Percentiles rank a stretch among this genome's conserved stretches.
Evolutionary conservation across 2,113 vertebrate genomes (phyloP).

Genomic region (Chionis minor): DNA sequence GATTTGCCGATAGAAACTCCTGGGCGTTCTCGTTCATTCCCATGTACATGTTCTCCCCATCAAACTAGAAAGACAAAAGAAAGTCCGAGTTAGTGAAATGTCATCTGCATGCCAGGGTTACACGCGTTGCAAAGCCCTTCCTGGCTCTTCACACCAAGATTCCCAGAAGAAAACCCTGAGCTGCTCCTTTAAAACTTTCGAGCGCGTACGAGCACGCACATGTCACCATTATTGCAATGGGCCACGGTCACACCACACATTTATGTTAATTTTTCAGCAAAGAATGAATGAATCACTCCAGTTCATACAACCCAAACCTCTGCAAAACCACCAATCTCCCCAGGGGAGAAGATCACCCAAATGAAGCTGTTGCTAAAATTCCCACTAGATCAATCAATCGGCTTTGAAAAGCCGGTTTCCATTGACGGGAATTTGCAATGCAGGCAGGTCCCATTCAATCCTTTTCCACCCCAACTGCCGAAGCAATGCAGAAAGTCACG

Average conservation of each 20-base stretch:
- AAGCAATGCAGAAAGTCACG: background rate
- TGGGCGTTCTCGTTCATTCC: conserved; percentile 95
- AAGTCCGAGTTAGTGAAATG: conserved; percentile 32
- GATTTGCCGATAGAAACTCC: conserved; percentile 93
- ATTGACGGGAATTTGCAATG: background rate
- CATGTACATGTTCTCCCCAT: conserved; percentile 99
- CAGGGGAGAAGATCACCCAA: background rate
- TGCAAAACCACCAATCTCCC: background rate
- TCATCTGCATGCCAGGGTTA: background rate
- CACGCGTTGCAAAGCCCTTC: background rate
- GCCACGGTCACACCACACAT: accelerated
- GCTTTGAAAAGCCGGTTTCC: background rate
- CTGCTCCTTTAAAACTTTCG: background rate
- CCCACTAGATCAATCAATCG: background rate
- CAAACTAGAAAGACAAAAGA: conserved; percentile 87
- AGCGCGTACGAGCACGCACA: background rate
- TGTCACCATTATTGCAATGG: accelerated
- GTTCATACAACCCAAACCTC: background rate
- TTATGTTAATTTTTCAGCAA: background rate
- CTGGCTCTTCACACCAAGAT: background rate
- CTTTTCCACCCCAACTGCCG: background rate
- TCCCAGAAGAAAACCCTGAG: background rate
- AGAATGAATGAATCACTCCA: background rate
- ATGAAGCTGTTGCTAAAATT: background rate
- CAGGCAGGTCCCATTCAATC: background rate